Evolutionary conservation across 2,797 vertebrate genomes (phyloP).

Genomic region (Sebastes steindachneri): DNA sequence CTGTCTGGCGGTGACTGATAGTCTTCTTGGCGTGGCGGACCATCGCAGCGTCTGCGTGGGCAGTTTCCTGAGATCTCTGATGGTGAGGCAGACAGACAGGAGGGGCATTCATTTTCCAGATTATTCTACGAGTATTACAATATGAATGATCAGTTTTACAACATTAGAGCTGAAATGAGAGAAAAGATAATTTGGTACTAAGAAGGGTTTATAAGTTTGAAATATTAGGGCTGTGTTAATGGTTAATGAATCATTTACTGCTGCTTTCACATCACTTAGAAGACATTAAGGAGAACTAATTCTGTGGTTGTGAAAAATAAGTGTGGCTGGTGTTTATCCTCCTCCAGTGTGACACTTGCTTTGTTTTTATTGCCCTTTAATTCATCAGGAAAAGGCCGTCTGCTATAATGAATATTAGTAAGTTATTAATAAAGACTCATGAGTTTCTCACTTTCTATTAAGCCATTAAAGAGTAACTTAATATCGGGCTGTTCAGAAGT

Average conservation of each 20-base stretch:
- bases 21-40: constrained; percentile 17
- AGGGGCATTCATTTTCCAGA: neutral
- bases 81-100: neutral
- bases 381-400: neutral
- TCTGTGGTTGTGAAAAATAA: neutral
- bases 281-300: neutral
- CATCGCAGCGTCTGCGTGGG: constrained; percentile 20
- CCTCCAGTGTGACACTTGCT: neutral
- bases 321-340: neutral
- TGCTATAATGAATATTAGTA: neutral
- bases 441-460: neutral
- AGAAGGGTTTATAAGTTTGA: neutral
- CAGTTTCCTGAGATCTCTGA: neutral
- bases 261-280: neutral
- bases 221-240: neutral
- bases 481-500: neutral
- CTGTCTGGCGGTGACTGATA: constrained; percentile 33
- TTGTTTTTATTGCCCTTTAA: neutral
- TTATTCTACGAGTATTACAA: neutral
- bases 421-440: neutral
- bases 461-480: neutral
- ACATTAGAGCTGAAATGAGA: neutral
- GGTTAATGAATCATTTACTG: neutral
- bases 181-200: neutral
- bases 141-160: neutral